Conservation (phyloP, 2,797 vertebrate species). For the Phataginus tetradactyla region DNA sequence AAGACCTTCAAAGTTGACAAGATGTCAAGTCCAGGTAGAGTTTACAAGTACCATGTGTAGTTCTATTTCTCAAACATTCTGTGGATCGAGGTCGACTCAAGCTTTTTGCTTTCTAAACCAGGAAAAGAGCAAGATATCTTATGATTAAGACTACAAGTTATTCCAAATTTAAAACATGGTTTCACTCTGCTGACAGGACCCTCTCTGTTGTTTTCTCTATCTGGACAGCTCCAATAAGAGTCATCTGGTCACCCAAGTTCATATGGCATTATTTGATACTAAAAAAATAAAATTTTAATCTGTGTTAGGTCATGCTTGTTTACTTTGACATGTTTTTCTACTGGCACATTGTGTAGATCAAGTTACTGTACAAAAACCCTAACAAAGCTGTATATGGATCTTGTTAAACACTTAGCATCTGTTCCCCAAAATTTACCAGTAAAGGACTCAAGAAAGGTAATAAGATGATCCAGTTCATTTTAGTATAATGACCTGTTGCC, state of each 20-base stretch:
- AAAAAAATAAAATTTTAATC: slow-evolving; percentile 50
- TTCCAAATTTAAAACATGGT: slow-evolving; percentile 46
- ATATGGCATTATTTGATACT: background rate
- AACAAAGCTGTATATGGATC: background rate
- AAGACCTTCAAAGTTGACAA: background rate
- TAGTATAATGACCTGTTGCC: background rate
- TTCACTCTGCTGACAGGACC: background rate
- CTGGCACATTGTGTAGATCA: background rate
- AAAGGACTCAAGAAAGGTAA: slow-evolving; percentile 46
- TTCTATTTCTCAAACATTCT: background rate
- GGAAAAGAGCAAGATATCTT: slow-evolving; percentile 9
- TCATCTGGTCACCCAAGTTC: slow-evolving; percentile 32
- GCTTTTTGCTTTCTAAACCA: background rate
- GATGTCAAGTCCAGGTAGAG: background rate
- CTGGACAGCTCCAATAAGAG: background rate
- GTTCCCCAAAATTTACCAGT: slow-evolving; percentile 54
- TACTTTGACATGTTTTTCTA: background rate
- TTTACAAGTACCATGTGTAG: background rate
- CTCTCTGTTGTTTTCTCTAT: background rate
- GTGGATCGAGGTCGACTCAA: background rate
- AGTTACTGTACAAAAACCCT: background rate
- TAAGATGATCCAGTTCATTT: background rate
- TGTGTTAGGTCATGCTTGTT: slow-evolving; percentile 49
- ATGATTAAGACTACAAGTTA: background rate
- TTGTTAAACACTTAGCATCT: slow-evolving; percentile 25